phyloP scores from a whole-genome alignment of 2,113 vertebrate genomes.

The Microtus pennsylvanicus region DNA sequence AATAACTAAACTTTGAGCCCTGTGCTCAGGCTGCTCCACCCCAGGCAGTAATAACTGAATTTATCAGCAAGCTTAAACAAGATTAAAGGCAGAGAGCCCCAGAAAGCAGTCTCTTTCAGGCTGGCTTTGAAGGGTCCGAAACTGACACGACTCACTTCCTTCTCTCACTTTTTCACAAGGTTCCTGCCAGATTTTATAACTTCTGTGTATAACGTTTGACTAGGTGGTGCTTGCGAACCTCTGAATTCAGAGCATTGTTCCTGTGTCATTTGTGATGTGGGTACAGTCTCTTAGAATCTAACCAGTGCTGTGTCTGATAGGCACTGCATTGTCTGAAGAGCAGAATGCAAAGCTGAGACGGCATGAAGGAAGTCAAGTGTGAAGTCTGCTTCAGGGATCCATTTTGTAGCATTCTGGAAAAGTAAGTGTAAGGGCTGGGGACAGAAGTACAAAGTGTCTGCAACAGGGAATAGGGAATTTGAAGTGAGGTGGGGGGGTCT shows the following conservation, averaged over 20 bases:
- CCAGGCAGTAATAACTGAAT: too few relatives aligned
- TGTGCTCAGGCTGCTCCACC: too few relatives aligned
- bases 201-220: background rate
- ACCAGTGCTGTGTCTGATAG: too few relatives aligned
- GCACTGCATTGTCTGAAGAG: background rate
- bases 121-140: too few relatives aligned
- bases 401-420: background rate
- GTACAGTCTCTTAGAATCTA: too few relatives aligned
- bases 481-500: background rate
- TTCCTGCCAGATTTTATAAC: background rate
- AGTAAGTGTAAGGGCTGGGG: background rate
- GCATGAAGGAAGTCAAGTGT: background rate
- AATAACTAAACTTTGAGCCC: too few relatives aligned
- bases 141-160: background rate
- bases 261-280: too few relatives aligned
- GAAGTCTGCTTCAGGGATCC: background rate
- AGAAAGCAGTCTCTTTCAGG: too few relatives aligned
- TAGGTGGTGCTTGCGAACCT: background rate
- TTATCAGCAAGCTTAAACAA: background rate
- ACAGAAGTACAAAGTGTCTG: background rate
- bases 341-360: background rate
- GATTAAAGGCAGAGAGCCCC: background rate
- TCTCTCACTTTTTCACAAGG: background rate
- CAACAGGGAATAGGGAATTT: fast-evolving
- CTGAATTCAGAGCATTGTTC: background rate